These are phyloP conservation scores for Astropecten irregularis DNA, from an alignment of 53 echinoderm and acorn worm genomes.

Conservation along the genomic window DNA sequence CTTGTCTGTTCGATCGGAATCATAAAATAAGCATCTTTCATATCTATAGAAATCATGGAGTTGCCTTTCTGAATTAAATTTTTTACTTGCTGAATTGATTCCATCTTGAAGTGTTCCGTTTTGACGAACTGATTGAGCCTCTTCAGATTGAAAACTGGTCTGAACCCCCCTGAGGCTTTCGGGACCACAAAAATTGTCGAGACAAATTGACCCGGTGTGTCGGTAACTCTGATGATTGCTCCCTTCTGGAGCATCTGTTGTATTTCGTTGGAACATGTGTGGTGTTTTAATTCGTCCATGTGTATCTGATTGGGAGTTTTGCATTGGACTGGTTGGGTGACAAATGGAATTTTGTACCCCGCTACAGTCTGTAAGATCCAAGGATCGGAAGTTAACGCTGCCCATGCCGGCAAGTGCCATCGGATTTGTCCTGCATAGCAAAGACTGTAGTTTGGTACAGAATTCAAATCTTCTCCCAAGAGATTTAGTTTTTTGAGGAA, in stretches of 20 bases:
- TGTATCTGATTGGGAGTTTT: constrained; percentile 27
- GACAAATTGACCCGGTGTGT: constrained; percentile 38
- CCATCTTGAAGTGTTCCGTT: constrained; percentile 64
- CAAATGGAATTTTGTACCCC: constrained; percentile 56
- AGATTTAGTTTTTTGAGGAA: constrained; percentile 22
- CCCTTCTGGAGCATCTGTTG: constrained; percentile 54
- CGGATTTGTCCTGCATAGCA: constrained; percentile 48
- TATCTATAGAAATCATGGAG: constrained; percentile 16
- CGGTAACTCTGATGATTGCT: constrained; percentile 19
- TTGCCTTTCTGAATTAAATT: neutral
- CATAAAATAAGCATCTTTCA: constrained; percentile 56
- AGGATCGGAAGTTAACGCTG: constrained; percentile 39
- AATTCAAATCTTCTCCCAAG: neutral
- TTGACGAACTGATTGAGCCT: constrained; percentile 40
- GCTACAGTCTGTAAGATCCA: constrained; percentile 30
- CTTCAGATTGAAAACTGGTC: constrained; percentile 57
- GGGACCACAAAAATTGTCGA: constrained; percentile 59
- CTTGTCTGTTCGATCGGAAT: constrained; percentile 7
- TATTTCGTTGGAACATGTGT: constrained; percentile 21
- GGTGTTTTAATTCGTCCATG: neutral
- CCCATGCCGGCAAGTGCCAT: constrained; percentile 15
- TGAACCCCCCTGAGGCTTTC: constrained; percentile 42
- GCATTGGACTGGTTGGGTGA: constrained; percentile 7
- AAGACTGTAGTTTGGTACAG: constrained; percentile 25
- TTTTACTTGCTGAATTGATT: constrained; percentile 39